Evolutionary conservation across 1,140 invertebrate genomes (phyloP).

Genomic region (Orchestia grillus): DNA sequence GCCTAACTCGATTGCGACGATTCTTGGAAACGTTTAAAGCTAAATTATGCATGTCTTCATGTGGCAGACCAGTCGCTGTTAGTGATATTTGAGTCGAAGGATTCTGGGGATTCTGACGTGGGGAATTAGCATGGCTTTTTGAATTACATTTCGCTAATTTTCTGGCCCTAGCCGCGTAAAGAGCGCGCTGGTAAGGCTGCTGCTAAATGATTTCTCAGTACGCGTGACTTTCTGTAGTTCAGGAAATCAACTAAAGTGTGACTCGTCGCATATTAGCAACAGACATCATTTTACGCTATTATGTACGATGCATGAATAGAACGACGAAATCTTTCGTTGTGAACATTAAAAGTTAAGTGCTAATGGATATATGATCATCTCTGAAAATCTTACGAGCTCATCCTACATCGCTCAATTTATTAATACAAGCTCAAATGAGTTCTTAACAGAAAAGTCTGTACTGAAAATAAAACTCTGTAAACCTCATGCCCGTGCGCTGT

Average conservation of each 20-base stretch:
- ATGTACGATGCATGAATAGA: background rate
- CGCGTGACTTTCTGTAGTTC: background rate
- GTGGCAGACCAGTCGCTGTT: background rate
- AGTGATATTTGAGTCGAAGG: background rate
- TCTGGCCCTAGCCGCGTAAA: background rate
- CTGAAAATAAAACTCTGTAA: background rate
- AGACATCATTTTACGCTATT: background rate
- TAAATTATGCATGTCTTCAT: background rate
- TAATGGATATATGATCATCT: background rate
- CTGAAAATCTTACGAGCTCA: background rate
- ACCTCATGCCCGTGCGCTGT: background rate
- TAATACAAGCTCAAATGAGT: background rate
- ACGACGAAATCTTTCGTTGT: background rate
- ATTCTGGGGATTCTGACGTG: background rate
- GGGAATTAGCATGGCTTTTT: background rate
- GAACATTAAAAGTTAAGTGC: background rate
- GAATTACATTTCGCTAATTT: background rate
- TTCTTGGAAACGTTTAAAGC: background rate
- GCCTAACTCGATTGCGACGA: background rate
- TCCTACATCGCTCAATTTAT: background rate
- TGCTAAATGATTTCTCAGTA: background rate
- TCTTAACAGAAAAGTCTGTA: background rate
- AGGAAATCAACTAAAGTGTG: background rate
- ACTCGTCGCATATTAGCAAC: background rate
- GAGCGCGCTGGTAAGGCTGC: too few species aligned